A percentile compares a stretch with the other conserved stretches of the same genome.
Evolutionary conservation across 2,113 vertebrate genomes (phyloP).

Genomic region (Mustelus asterias): DNA sequence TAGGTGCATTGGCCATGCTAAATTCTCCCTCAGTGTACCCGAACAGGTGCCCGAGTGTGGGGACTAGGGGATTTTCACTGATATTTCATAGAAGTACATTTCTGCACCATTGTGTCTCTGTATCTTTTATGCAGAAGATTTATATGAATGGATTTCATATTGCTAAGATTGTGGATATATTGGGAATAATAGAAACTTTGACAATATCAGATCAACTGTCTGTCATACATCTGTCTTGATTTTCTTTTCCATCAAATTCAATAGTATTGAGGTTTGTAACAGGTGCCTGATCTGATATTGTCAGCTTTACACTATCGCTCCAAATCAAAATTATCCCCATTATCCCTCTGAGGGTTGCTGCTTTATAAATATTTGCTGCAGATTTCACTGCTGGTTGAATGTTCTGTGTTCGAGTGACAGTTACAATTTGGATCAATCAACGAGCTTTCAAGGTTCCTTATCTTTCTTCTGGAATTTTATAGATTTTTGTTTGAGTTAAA

Average conservation of each 20-base stretch:
- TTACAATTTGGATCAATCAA: background rate
- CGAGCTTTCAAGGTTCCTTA: background rate
- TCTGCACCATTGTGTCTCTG: background rate
- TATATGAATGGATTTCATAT: constrained; percentile 21
- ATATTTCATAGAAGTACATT: background rate
- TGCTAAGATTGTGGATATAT: background rate
- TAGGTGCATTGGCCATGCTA: too few relatives aligned
- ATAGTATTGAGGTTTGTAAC: background rate
- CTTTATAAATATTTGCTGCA: background rate
- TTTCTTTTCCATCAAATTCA: background rate
- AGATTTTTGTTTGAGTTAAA: background rate
- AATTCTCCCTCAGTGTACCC: too few relatives aligned
- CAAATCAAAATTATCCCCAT: background rate
- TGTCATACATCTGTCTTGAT: background rate
- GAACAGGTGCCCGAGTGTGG: too few relatives aligned
- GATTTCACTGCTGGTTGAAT: background rate
- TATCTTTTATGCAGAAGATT: background rate
- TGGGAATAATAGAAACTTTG: background rate
- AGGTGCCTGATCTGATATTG: background rate
- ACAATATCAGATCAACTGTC: background rate
- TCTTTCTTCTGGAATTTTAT: background rate
- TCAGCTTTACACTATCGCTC: background rate
- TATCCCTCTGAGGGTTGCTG: background rate
- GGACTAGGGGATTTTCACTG: background rate
- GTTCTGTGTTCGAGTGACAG: background rate